Evolutionary conservation across 2,797 vertebrate genomes (phyloP), one percentile per base, ranked within the genome.

Genomic region (Leucoraja ocellata): DNA sequence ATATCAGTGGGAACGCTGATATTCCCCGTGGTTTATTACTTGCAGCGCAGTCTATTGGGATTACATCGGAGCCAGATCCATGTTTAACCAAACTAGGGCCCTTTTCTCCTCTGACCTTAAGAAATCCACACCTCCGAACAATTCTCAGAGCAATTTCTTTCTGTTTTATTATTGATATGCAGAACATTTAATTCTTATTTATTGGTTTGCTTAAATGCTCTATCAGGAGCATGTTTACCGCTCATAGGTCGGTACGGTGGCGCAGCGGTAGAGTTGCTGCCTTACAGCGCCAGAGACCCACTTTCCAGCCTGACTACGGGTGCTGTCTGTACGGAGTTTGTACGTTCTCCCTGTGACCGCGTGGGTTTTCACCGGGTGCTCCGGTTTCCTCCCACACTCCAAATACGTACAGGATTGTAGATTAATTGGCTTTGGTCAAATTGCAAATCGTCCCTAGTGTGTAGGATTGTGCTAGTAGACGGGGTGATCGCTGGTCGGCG

Each of bases 1-100:
- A 92, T 92, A 92, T 74, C 76, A 92, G 71, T 25, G 71, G 46
- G 71, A 76, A 74, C 46, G 90, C 36, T 74, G 90, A 74, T 92
- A 76, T 76, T 92, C 90, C 39, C 90, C 1, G 25, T 6, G 71
- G 32, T 73, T 73, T 92, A 76, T 25, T 92, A 74, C 76, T 92
- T 92, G 54, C 90, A 73, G 54, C 25, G 21, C 32, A 74, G 68
- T 88, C 84, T 88, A 88, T 68, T 88, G 84, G 84, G 84, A 88
- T 88, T 88, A 88, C 21, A 88, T 6, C 9, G 61, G 61, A 63
- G 61, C 84, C 84, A 36, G 84, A 88, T n/a, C n/a, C n/a, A 4
- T 88, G 36, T 88, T n/a, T 88, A 68, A 88, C 65, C 28, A n/a
- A 88, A n/a, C 61, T 68, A 46, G 46, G 46, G 63, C 0, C 68